Evolutionary conservation across 1,140 invertebrate genomes (phyloP).

Genomic region (Aporrectodea caliginosa): DNA sequence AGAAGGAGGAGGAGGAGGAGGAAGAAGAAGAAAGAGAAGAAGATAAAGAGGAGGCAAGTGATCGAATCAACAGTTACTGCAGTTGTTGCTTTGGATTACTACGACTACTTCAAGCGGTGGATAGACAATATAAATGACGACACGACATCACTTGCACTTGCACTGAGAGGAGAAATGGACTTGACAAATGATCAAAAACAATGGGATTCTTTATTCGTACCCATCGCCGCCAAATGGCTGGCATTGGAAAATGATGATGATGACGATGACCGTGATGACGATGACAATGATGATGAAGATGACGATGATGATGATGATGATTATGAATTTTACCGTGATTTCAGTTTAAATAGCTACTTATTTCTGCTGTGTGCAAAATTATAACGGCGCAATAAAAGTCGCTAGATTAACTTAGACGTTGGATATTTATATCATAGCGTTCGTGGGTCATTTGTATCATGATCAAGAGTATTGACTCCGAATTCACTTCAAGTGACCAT

Average conservation of each 20-base stretch:
- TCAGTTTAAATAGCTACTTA: too few species aligned
- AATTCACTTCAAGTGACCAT: too few species aligned
- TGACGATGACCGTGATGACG: neutral
- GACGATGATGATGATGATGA: neutral
- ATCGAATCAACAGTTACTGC: neutral
- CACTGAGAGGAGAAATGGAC: too few species aligned
- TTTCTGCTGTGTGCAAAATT: too few species aligned
- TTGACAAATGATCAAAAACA: too few species aligned
- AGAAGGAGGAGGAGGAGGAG: neutral
- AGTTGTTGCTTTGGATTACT: neutral
- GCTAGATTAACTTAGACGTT: neutral
- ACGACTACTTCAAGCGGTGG: too few species aligned
- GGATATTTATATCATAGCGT: too few species aligned
- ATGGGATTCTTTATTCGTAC: too few species aligned
- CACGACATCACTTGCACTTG: too few species aligned
- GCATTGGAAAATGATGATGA: neutral
- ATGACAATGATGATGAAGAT: neutral
- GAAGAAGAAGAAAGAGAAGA: neutral
- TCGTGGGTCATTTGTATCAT: neutral
- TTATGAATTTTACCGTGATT: neutral
- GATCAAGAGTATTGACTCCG: too few species aligned
- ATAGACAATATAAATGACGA: too few species aligned
- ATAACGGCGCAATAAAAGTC: neutral
- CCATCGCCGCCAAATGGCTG: too few species aligned
- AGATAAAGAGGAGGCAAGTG: neutral